A percentile compares a stretch with the other conserved stretches of the same genome.
Evolutionary conservation across 2,888 invertebrate species (phyloP).

Genomic region (Hyles lineata): DNA sequence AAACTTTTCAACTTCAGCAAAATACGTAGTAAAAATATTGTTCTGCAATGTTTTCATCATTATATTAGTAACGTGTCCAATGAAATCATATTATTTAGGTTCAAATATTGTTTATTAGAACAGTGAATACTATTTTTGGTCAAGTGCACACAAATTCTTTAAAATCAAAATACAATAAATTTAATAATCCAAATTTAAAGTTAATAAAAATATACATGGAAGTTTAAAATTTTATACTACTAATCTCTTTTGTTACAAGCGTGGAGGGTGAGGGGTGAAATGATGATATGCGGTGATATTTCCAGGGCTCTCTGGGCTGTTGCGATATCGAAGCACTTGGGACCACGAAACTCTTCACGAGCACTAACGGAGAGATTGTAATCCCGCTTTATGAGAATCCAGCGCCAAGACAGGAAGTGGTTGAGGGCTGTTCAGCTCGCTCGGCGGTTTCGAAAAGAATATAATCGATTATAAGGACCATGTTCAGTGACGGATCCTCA

Average conservation of each 20-base stretch:
- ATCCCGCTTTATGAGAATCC: conserved; percentile 69
- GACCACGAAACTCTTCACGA: conserved; percentile 62
- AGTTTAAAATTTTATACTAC: not conserved
- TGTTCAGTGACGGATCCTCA: not conserved
- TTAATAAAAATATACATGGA: too few species aligned
- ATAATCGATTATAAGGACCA: not conserved
- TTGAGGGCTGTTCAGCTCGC: conserved; percentile 47
- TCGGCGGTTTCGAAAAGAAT: conserved; percentile 1
- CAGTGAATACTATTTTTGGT: not conserved
- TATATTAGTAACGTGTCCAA: too few species aligned
- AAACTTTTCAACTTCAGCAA: conserved; percentile 13
- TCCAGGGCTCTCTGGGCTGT: conserved; percentile 59
- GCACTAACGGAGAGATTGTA: conserved; percentile 62
- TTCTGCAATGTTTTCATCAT: not conserved
- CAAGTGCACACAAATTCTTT: too few species aligned
- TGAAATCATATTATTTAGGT: not conserved
- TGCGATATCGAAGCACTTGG: conserved; percentile 62
- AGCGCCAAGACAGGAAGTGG: conserved; percentile 56
- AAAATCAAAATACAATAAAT: too few species aligned
- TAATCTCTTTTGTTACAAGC: conserved; percentile 39
- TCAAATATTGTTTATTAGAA: not conserved
- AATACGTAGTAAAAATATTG: not conserved
- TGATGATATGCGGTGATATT: conserved; percentile 67
- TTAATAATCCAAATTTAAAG: too few species aligned
- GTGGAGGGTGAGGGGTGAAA: conserved; percentile 44